A percentile compares a stretch with the other conserved stretches of the same genome.
Conservation (phyloP, 2,797 vertebrate genomes). For the Enteromius mattozi region DNA sequence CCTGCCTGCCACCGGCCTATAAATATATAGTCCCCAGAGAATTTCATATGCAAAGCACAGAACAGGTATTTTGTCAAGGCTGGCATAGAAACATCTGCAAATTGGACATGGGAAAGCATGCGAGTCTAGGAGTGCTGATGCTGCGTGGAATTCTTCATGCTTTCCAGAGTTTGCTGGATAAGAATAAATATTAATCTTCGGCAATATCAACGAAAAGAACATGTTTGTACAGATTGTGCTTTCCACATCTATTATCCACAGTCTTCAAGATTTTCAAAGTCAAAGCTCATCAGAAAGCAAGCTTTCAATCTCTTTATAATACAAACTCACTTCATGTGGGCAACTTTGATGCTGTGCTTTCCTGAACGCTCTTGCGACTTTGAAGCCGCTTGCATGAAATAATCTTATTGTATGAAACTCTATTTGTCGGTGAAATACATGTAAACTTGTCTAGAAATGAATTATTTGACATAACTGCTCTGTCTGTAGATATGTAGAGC, state of each 20-base stretch:
- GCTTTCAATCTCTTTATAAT: conserved; percentile 3
- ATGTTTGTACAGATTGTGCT: conserved; percentile 17
- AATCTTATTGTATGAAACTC: conserved; percentile 2
- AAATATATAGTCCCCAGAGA: conserved; percentile 59
- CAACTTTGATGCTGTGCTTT: conserved; percentile 1
- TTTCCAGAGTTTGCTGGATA: conserved; percentile 30
- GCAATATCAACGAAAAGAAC: conserved; percentile 18
- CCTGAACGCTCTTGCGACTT: not conserved
- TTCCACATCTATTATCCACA: conserved; percentile 29
- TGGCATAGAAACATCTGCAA: conserved; percentile 53
- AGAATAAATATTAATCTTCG: conserved; percentile 5
- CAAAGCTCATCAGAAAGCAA: conserved; percentile 4
- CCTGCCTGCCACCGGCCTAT: conserved; percentile 56
- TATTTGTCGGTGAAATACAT: not conserved
- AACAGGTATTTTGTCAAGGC: conserved; percentile 62
- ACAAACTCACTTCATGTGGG: conserved; percentile 8
- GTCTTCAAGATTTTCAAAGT: conserved; percentile 31
- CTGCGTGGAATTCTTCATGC: conserved; percentile 36
- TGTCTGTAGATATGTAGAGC: not conserved
- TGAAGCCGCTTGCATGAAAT: conserved; percentile 27
- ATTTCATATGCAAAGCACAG: conserved; percentile 60
- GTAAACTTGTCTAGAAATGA: conserved; percentile 1
- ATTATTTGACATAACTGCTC: not conserved
- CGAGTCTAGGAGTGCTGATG: conserved; percentile 52
- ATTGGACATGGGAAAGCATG: conserved; percentile 52